phyloP scores from a whole-genome alignment of 2,888 invertebrate species.

The Thalpophila matura region DNA sequence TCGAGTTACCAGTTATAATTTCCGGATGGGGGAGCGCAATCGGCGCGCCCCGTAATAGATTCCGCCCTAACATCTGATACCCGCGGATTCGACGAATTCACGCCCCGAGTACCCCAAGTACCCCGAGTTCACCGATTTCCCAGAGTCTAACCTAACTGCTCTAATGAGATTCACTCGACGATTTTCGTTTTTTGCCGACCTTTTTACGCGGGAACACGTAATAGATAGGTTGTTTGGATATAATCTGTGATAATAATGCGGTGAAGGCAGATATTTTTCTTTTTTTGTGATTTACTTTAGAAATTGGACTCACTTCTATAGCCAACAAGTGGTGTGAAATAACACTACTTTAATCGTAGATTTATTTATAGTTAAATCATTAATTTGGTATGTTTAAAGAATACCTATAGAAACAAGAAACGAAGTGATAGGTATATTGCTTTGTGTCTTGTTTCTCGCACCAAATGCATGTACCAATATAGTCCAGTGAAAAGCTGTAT shows the following conservation, averaged over 20 bases:
- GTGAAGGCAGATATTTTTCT: too few relatives aligned
- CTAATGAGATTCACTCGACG: constrained; percentile 49
- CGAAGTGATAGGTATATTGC: too few relatives aligned
- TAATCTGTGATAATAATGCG: constrained; percentile 4
- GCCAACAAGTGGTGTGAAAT: too few relatives aligned
- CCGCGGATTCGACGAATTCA: constrained; percentile 44
- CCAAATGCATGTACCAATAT: too few relatives aligned
- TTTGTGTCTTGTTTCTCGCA: too few relatives aligned
- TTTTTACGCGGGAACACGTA: constrained; percentile 36
- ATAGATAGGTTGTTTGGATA: constrained; percentile 45
- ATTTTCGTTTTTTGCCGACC: constrained; percentile 32
- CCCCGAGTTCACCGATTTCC: constrained; percentile 27
- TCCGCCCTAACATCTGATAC: constrained; percentile 67
- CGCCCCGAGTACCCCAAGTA: constrained; percentile 38
- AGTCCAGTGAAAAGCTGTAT: too few relatives aligned
- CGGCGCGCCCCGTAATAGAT: constrained; percentile 66
- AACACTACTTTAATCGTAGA: too few relatives aligned
- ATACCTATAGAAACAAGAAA: too few relatives aligned
- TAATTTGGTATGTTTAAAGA: too few relatives aligned
- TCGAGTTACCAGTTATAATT: constrained; percentile 70
- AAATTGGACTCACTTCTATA: too few relatives aligned
- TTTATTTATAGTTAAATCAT: too few relatives aligned
- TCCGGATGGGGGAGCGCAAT: constrained; percentile 66
- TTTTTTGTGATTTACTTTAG: too few relatives aligned
- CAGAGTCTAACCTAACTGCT: constrained; percentile 19